Conservation (phyloP, 2,888 invertebrate genomes). For the Petrolisthes manimaculis region DNA sequence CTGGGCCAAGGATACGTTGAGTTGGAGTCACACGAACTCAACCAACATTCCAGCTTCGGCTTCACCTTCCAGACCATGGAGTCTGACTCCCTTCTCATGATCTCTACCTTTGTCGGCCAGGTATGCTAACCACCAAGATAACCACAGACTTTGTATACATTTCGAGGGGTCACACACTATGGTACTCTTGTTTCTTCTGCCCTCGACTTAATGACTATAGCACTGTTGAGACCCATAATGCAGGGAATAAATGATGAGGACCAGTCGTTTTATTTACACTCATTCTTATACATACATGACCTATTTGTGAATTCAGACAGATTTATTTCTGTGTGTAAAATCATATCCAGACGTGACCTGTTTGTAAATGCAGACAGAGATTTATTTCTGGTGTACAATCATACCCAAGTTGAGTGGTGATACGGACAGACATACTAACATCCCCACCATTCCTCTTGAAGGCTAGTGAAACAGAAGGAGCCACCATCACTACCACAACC, state of each 20-base stretch:
- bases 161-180: not conserved
- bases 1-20: constrained; percentile 85
- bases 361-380: too few species aligned
- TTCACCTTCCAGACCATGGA: constrained; percentile 83
- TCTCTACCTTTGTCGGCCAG: constrained; percentile 74
- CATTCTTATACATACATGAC: too few species aligned
- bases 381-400: too few species aligned
- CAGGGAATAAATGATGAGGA: too few species aligned
- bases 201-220: too few species aligned
- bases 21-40: constrained; percentile 78
- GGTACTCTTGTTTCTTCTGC: not conserved
- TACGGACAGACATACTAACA: constrained; percentile 29
- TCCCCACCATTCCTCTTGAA: constrained; percentile 41
- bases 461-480: constrained; percentile 58
- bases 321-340: too few species aligned
- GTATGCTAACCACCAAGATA: constrained; percentile 39
- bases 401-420: not conserved
- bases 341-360: too few species aligned
- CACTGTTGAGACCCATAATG: too few species aligned
- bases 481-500: constrained; percentile 32
- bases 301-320: too few species aligned
- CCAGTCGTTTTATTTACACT: too few species aligned
- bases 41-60: constrained; percentile 78
- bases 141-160: not conserved
- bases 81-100: constrained; percentile 78